Percentiles rank a stretch among this genome's conserved stretches.
Evolutionary conservation across 2,888 invertebrate species (phyloP).

Genomic region (Tenthredo notha): DNA sequence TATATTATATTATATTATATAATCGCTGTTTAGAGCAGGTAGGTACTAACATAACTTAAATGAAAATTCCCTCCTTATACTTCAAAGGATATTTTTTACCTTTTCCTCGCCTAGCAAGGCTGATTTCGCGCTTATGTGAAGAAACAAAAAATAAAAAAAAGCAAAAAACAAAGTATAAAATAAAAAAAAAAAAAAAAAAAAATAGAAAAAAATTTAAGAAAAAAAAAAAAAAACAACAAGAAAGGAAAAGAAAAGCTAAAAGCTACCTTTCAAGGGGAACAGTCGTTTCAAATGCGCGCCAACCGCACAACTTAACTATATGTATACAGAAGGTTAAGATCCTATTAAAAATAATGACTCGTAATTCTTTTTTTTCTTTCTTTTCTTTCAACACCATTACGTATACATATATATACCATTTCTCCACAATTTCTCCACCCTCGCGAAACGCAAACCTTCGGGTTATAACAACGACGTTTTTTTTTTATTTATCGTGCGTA

Average conservation of each 20-base stretch:
- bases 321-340: conserved; percentile 16
- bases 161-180: not conserved
- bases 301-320: not conserved
- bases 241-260: not conserved
- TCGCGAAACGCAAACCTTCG: not conserved
- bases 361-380: not conserved
- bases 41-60: not conserved
- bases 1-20: not conserved
- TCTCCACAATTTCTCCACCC: not conserved
- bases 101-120: not conserved
- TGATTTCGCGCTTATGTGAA: not conserved
- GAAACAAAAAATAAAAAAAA: not conserved
- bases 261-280: conserved; percentile 36
- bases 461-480: not conserved
- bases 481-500: not conserved
- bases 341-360: conserved; percentile 47
- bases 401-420: not conserved
- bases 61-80: not conserved
- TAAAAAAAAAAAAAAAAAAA: not conserved
- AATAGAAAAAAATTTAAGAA: not conserved
- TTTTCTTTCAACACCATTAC: not conserved
- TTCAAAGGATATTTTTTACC: not conserved
- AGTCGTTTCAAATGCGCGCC: conserved; percentile 16
- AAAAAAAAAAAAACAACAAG: not conserved
- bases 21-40: not conserved